Evolutionary conservation across 1,140 invertebrate species (phyloP).

Genomic region (Ceratosolen solmsi): DNA sequence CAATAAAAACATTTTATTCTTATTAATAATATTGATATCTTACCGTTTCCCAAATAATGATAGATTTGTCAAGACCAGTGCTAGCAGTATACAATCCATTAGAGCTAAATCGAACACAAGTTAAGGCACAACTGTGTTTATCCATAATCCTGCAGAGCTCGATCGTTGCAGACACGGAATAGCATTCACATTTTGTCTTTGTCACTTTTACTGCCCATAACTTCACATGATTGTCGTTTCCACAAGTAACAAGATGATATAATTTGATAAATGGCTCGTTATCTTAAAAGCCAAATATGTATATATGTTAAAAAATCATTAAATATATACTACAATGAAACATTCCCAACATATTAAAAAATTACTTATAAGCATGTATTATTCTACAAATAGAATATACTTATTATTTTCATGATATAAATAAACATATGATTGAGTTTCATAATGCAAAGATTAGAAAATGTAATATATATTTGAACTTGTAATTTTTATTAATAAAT

Average conservation of each 20-base stretch:
- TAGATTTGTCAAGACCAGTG: constrained; percentile 80
- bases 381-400: too few relatives aligned
- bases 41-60: constrained; percentile 80
- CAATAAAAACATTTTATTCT: too few relatives aligned
- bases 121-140: constrained; percentile 75
- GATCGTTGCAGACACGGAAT: constrained; percentile 57
- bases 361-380: too few relatives aligned
- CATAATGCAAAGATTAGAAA: too few relatives aligned
- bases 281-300: constrained; percentile 62
- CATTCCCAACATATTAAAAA: too few relatives aligned
- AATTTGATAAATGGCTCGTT: constrained; percentile 68
- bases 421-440: too few relatives aligned
- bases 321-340: too few relatives aligned
- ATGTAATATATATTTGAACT: too few relatives aligned
- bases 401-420: too few relatives aligned
- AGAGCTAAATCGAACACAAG: constrained; percentile 77
- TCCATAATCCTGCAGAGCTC: constrained; percentile 60
- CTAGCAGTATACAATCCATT: constrained; percentile 78
- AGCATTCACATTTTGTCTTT: constrained; percentile 59
- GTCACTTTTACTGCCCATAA: constrained; percentile 79
- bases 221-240: constrained; percentile 83
- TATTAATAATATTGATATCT: too few relatives aligned
- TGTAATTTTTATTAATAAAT: too few relatives aligned
- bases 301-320: too few relatives aligned
- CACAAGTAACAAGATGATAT: constrained; percentile 80